Conservation (phyloP, 2,888 invertebrate genomes). For the Frankliniella intonsa region DNA sequence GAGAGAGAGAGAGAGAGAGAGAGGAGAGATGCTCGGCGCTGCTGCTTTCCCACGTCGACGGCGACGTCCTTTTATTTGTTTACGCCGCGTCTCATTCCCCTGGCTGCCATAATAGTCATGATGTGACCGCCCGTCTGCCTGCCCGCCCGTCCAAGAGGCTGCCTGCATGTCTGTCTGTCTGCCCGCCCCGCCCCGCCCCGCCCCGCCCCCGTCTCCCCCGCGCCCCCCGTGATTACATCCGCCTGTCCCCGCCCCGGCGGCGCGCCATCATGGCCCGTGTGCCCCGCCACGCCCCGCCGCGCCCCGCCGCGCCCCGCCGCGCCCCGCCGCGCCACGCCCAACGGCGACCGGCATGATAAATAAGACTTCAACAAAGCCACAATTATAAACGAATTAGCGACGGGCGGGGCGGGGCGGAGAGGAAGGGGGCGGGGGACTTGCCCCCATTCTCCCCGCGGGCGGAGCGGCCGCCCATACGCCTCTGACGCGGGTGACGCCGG, state of each 20-base stretch:
- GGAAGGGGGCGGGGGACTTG: not conserved
- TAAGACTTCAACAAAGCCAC: slow-evolving; percentile 26
- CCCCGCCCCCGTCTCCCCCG: too few species aligned
- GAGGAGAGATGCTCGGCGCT: not conserved
- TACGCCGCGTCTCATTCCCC: not conserved
- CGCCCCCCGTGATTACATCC: slow-evolving; percentile 4
- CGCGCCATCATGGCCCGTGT: not conserved
- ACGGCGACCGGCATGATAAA: slow-evolving; percentile 6
- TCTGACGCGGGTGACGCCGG: not conserved
- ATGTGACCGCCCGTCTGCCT: not conserved
- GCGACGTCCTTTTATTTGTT: slow-evolving; percentile 8
- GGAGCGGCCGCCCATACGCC: too few species aligned
- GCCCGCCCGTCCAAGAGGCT: too few species aligned
- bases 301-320: not conserved
- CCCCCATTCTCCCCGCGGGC: too few species aligned
- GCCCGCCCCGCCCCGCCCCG: too few species aligned
- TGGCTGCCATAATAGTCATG: not conserved
- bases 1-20: not conserved
- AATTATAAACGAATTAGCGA: slow-evolving; percentile 27
- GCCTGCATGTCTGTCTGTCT: not conserved
- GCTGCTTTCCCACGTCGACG: not conserved
- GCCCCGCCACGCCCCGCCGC: not conserved
- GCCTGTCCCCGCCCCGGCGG: not conserved
- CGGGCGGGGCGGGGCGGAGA: not conserved
- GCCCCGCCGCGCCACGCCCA: not conserved